Evolutionary conservation across 1,140 invertebrate species (phyloP).

Genomic region (Drosophila setifemur): DNA sequence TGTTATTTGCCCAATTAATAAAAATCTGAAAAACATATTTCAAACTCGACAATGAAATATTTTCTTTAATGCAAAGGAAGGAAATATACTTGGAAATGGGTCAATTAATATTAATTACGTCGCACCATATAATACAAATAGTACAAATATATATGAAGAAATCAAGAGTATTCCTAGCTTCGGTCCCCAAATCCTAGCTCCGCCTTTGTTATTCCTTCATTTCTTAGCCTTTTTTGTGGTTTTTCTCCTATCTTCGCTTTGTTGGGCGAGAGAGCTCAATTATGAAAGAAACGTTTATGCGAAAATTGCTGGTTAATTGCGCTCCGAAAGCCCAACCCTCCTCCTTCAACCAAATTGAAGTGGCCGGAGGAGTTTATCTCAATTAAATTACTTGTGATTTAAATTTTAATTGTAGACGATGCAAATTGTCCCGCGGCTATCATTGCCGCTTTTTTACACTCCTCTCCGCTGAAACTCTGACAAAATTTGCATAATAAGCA

Average conservation of each 20-base stretch:
- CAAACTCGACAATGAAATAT: too few species aligned
- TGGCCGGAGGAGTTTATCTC: constrained; percentile 63
- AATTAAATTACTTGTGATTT: constrained; percentile 80
- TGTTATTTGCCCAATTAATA: too few species aligned
- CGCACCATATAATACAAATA: too few species aligned
- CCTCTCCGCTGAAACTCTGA: constrained; percentile 12
- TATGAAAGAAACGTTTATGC: constrained; percentile 75
- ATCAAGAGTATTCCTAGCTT: too few species aligned
- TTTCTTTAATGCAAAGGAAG: too few species aligned
- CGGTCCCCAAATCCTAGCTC: too few species aligned
- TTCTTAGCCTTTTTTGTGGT: constrained; percentile 41
- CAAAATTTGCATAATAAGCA: constrained; percentile 76
- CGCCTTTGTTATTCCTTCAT: background rate
- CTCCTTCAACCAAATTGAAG: constrained; percentile 35
- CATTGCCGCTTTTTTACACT: constrained; percentile 51
- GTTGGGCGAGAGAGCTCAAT: constrained; percentile 41
- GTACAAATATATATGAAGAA: too few species aligned
- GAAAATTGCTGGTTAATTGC: constrained; percentile 79
- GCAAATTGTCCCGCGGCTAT: constrained; percentile 58
- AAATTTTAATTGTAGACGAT: constrained; percentile 77
- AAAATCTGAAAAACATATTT: too few species aligned
- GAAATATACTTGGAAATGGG: too few species aligned
- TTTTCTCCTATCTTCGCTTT: constrained; percentile 51
- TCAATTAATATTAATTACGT: too few species aligned
- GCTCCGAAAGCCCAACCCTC: constrained; percentile 28